phyloP scores from a whole-genome alignment of 2,797 vertebrate genomes.

The Danionella dracula region DNA sequence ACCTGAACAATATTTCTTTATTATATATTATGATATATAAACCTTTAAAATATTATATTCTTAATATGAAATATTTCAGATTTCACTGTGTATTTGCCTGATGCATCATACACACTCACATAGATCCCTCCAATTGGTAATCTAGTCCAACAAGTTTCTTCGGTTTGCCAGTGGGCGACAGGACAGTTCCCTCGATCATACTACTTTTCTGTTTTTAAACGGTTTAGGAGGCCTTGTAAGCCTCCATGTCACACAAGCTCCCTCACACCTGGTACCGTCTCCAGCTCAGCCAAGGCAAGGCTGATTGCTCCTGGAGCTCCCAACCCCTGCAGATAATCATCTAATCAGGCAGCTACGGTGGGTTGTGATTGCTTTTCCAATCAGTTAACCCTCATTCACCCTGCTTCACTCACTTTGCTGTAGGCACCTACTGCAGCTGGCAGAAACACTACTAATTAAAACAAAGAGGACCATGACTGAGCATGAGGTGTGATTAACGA shows the following conservation, averaged over 20 bases:
- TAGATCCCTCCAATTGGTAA: not conserved
- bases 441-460: constrained; percentile 34
- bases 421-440: constrained; percentile 18
- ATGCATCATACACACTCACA: no score
- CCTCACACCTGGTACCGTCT: constrained; percentile 33
- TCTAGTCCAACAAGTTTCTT: constrained; percentile 4
- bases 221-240: constrained; percentile 12
- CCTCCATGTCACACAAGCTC: constrained; percentile 22
- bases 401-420: constrained; percentile 14
- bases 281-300: constrained; percentile 9
- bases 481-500: not conserved
- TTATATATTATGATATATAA: no score
- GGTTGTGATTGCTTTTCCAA: constrained; percentile 45
- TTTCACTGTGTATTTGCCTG: no score
- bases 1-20: no score
- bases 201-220: not conserved
- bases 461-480: constrained; percentile 5
- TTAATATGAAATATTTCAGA: no score
- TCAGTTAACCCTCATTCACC: constrained; percentile 43
- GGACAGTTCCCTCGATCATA: not conserved
- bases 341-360: constrained; percentile 37
- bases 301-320: constrained; percentile 42
- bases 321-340: constrained; percentile 41
- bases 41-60: no score
- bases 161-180: constrained; percentile 2